A percentile compares a stretch with the other conserved stretches of the same genome.
Evolutionary conservation across 2,113 vertebrate genomes (phyloP).

Genomic region (Ctenomys sociabilis): DNA sequence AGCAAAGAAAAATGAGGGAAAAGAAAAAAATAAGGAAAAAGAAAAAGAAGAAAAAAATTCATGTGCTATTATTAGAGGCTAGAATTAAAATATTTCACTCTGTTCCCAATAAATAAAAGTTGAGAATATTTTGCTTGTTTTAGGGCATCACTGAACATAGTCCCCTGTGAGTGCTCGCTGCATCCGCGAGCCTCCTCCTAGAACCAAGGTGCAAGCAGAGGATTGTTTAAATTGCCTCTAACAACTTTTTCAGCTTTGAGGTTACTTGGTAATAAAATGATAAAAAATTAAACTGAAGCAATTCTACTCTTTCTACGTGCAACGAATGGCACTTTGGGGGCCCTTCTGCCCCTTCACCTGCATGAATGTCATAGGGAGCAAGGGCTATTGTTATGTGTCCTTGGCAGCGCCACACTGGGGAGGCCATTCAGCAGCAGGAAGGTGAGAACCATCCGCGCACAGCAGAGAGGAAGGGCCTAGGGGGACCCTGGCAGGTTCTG

Average conservation of each 20-base stretch:
- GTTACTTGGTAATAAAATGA: background rate
- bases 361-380: background rate
- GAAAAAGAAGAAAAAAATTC: background rate
- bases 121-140: conserved; percentile 32
- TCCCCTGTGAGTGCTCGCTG: background rate
- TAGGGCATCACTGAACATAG: background rate
- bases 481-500: background rate
- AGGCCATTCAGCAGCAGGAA: background rate
- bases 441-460: too few species aligned
- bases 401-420: background rate
- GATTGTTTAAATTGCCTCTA: background rate
- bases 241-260: background rate
- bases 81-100: conserved; percentile 58
- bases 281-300: background rate
- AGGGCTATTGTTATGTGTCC: fast-evolving
- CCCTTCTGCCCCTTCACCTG: background rate
- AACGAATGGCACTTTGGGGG: background rate
- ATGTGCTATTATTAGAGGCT: background rate
- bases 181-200: background rate
- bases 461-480: background rate
- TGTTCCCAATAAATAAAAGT: conserved; percentile 11
- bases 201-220: background rate
- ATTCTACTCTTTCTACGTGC: background rate
- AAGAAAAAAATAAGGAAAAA: too few species aligned
- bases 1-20: background rate